Base-by-base conservation (phyloP, 1,140 invertebrate species). In the Neodiprion lecontei region DNA sequence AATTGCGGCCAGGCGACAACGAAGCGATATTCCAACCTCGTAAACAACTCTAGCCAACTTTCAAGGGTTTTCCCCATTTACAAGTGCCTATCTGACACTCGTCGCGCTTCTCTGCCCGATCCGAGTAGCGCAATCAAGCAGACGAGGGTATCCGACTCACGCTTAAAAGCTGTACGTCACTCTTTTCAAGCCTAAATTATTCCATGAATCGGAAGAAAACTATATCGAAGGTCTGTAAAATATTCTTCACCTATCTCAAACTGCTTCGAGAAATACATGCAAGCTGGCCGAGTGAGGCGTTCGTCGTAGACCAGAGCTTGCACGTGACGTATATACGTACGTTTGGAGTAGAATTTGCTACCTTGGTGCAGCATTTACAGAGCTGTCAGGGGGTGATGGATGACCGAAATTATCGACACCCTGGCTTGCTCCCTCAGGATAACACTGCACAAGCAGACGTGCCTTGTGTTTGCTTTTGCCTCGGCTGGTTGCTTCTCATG, bases 351-450 rank as follows among this genome's bases (percentile, higher is more conserved):
- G 53, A 17, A 61, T 61, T 61, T 61, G n/a, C n/a, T 14, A 12
- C 53, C 53, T 40, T 40, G 28, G 28, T 40, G 28, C 28, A 40
- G 28, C 28, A 40, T 40, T 40, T 40, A 40, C 28, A 40, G 28
- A 40, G 28, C 28, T 40, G 28, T 40, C 28, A 40, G 28, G 28
- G 28, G 53, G 53, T 61, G 53, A 17, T 61, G 53, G n/a, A 61
- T 61, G 53, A 61, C 53, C 53, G 53, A 61, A 61, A 61, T 61
- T 61, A 61, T 61, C 53, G 53, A 61, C 53, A 61, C 53, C 53
- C 11, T 61, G 53, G 53, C 53, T 61, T 61, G 11, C 53, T 14
- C 53, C 53, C 53, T 61, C 53, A 4, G n/a, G 53, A 9, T 17
- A 61, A 61, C 53, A 4, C 53, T 61, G 53, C 53, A 61, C n/a